A percentile compares a stretch with the other conserved stretches of the same genome.
Conservation (phyloP, 1,140 invertebrate genomes). For the Lerema accius region DNA sequence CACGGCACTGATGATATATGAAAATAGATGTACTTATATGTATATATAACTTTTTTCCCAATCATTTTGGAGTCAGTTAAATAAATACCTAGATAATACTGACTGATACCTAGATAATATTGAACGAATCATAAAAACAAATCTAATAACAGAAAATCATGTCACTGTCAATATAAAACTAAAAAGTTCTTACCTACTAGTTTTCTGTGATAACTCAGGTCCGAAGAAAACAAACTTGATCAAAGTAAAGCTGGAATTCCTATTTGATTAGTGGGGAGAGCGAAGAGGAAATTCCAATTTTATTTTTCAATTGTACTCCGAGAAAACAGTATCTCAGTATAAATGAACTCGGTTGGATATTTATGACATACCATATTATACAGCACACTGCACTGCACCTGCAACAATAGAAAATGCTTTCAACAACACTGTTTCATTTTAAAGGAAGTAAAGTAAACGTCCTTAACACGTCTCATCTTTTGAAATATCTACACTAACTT, state of each 20-base stretch:
- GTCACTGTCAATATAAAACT: too few species aligned
- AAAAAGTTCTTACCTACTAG: neutral
- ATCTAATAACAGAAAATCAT: too few species aligned
- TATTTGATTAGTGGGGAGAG: slow-evolving; percentile 19
- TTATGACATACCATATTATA: slow-evolving; percentile 37
- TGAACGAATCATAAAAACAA: too few species aligned
- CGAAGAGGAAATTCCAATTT: slow-evolving; percentile 3
- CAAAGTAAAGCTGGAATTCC: neutral
- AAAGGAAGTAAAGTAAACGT: slow-evolving; percentile 1
- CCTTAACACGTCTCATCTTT: neutral
- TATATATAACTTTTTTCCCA: too few species aligned
- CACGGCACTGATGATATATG: too few species aligned
- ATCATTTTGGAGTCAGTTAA: too few species aligned
- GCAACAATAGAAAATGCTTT: slow-evolving; percentile 30
- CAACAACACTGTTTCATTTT: slow-evolving; percentile 23
- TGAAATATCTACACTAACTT: neutral
- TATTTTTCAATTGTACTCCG: slow-evolving; percentile 24
- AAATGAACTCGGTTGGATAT: slow-evolving; percentile 30
- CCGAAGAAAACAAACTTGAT: neutral
- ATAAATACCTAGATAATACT: too few species aligned
- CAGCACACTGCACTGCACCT: slow-evolving; percentile 33
- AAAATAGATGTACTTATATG: too few species aligned
- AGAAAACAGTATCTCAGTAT: slow-evolving; percentile 26
- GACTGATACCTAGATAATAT: too few species aligned
- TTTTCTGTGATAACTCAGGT: neutral